Conservation (phyloP, 1,140 invertebrate species). For the Leptinotarsa defecta region DNA sequence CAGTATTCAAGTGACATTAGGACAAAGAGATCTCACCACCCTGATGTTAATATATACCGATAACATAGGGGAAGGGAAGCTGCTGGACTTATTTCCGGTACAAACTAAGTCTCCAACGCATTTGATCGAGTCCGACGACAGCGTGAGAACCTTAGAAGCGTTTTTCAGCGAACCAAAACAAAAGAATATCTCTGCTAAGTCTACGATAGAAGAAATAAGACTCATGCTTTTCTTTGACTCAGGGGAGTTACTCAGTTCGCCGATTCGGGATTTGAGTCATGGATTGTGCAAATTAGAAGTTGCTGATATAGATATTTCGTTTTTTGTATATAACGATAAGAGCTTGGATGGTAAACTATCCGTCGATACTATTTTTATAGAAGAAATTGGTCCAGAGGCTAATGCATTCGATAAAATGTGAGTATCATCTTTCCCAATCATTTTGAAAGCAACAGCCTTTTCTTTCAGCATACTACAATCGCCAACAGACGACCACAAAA, state of each 20-base stretch:
- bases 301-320: constrained; percentile 67
- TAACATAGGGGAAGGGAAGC: constrained; percentile 57
- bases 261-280: constrained; percentile 72
- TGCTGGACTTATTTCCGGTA: constrained; percentile 53
- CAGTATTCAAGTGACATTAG: constrained; percentile 68
- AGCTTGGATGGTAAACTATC: constrained; percentile 75
- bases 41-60: constrained; percentile 72
- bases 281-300: constrained; percentile 73
- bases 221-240: constrained; percentile 74
- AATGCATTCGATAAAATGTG: constrained; percentile 50
- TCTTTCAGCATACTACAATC: constrained; percentile 69
- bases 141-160: constrained; percentile 72
- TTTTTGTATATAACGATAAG: constrained; percentile 71
- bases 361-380: constrained; percentile 69
- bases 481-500: constrained; percentile 63
- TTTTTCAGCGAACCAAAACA: constrained; percentile 73
- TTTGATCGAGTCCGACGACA: constrained; percentile 59
- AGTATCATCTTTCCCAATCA: not conserved
- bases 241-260: constrained; percentile 76
- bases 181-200: constrained; percentile 63
- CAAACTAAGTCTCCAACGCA: constrained; percentile 38
- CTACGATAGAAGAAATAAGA: constrained; percentile 67
- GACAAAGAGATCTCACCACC: constrained; percentile 73
- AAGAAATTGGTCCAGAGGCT: constrained; percentile 73
- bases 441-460: not conserved